Evolutionary conservation across 2,797 vertebrate species (phyloP), one percentile per base, ranked within the genome.

Genomic region (Rhincodon typus): DNA sequence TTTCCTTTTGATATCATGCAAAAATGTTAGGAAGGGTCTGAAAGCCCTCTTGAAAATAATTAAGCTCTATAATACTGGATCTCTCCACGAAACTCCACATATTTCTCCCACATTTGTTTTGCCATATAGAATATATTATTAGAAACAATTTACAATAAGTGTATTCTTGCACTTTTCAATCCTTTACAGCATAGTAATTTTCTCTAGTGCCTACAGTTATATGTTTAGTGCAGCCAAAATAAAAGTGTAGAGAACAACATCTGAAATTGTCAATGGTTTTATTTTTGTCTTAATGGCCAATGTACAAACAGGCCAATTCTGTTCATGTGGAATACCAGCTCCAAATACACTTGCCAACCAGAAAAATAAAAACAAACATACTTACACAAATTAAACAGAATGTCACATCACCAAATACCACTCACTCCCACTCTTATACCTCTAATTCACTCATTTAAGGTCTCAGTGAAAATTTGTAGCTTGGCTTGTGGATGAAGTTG

Each of bases 111-210:
- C 8, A 57, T 30, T 82, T 53, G 30, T 77, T 95, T 74, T 7
- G 77, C 62, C 53, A 50, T 4, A 90, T 62, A 7, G 53, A 13
- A 90, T 46, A 46, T 25, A 84, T 84, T 34, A 57, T 66, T n/a
- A 62, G 34, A 90, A 90, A n/a, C 87, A 90, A 90, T 62, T 90
- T 57, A 90, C 30, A 19, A 19, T 90, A 34, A 90, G 34, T 34
- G 57, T 57, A 90, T 90, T 90, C 87, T 88, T 57, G 50, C 23
- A 88, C 50, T 88, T 4, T 90, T 90, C 57, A 90, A 90, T 62
- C 53, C 30, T 34, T 17, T 34, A n/a, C 30, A 66, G 30, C 27
- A 0, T 66, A n/a, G 17, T n/a, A n/a, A 62, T n/a, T n/a, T 27
- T 62, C 53, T 62, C 87, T 15, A 6, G 57, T n/a, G 62, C 5